Conservation (phyloP, 2,888 invertebrate species). For the Torymus aiolomorphi region DNA sequence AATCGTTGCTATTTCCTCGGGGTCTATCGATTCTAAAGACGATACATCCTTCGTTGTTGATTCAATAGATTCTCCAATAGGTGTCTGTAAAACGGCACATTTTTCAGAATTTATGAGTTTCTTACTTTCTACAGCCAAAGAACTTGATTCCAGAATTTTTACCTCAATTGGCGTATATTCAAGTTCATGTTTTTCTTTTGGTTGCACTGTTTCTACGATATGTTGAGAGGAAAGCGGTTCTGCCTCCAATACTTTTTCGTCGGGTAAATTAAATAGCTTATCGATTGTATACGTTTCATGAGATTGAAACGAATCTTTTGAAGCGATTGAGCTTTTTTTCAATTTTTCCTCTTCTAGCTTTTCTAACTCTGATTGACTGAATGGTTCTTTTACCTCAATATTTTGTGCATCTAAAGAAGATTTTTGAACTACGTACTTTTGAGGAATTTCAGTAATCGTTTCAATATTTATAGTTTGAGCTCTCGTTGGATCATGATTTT, state of each 20-base stretch:
- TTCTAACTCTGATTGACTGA: slow-evolving; percentile 24
- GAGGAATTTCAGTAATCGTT: neutral
- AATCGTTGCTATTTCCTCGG: slow-evolving; percentile 65
- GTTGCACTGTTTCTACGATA: slow-evolving; percentile 13
- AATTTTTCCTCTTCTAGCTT: slow-evolving; percentile 42
- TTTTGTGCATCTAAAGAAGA: too few species aligned
- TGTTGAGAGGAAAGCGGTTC: neutral
- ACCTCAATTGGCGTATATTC: slow-evolving; percentile 65
- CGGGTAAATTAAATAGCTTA: slow-evolving; percentile 27
- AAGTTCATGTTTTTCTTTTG: slow-evolving; percentile 54
- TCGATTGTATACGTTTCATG: slow-evolving; percentile 46
- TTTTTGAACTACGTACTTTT: neutral
- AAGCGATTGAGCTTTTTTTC: slow-evolving; percentile 8
- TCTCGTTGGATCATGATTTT: neutral
- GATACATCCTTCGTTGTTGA: slow-evolving; percentile 57
- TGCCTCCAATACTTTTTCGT: neutral
- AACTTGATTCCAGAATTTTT: slow-evolving; percentile 59
- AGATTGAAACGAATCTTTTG: slow-evolving; percentile 38
- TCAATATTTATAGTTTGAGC: slow-evolving; percentile 17
- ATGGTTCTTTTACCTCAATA: too few species aligned
- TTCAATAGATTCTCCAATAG: slow-evolving; percentile 61
- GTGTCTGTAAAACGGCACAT: slow-evolving; percentile 67
- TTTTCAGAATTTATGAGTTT: slow-evolving; percentile 64
- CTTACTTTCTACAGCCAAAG: slow-evolving; percentile 49
- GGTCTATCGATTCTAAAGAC: slow-evolving; percentile 60